phyloP scores from a whole-genome alignment of 2,888 invertebrate genomes.

The Drosophila ustulata region DNA sequence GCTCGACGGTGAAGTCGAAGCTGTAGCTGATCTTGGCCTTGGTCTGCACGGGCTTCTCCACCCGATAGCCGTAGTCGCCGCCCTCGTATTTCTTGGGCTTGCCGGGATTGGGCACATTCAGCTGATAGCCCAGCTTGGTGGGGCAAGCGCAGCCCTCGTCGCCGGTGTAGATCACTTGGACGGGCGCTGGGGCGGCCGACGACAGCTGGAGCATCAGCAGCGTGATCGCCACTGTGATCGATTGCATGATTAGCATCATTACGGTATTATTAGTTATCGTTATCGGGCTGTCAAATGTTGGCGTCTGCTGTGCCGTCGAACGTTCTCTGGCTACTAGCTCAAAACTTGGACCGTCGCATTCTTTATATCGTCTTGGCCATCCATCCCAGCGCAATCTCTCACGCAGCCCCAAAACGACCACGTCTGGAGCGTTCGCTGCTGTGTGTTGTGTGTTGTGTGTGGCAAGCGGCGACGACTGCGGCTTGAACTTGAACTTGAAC shows the following conservation, averaged over 20 bases:
- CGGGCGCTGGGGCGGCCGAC: slow-evolving; percentile 51
- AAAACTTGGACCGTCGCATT: slow-evolving; percentile 50
- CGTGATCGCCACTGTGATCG: slow-evolving; percentile 14
- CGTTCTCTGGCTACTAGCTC: slow-evolving; percentile 67
- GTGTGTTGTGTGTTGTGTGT: neutral
- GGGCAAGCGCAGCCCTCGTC: slow-evolving; percentile 80
- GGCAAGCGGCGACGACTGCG: slow-evolving; percentile 30
- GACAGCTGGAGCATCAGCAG: slow-evolving; percentile 11
- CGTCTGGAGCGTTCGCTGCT: slow-evolving; percentile 54
- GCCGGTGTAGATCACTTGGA: slow-evolving; percentile 77
- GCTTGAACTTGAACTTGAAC: slow-evolving; percentile 72
- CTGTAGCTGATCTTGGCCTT: slow-evolving; percentile 77
- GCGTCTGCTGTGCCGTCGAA: slow-evolving; percentile 51
- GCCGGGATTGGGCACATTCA: slow-evolving; percentile 70
- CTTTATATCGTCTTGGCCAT: slow-evolving; percentile 64
- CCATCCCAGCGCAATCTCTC: slow-evolving; percentile 59
- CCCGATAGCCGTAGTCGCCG: slow-evolving; percentile 74
- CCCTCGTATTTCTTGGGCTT: slow-evolving; percentile 44
- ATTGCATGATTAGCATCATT: slow-evolving; percentile 33
- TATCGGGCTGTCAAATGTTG: slow-evolving; percentile 20
- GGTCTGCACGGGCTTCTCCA: slow-evolving; percentile 73
- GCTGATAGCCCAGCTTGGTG: slow-evolving; percentile 71
- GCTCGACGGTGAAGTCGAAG: slow-evolving; percentile 82
- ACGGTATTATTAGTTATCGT: neutral
- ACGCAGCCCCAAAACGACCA: slow-evolving; percentile 54